A percentile compares a stretch with the other conserved stretches of the same genome.
phyloP scores from a whole-genome alignment of 1,140 invertebrate genomes.

The Trichonephila clavata region DNA sequence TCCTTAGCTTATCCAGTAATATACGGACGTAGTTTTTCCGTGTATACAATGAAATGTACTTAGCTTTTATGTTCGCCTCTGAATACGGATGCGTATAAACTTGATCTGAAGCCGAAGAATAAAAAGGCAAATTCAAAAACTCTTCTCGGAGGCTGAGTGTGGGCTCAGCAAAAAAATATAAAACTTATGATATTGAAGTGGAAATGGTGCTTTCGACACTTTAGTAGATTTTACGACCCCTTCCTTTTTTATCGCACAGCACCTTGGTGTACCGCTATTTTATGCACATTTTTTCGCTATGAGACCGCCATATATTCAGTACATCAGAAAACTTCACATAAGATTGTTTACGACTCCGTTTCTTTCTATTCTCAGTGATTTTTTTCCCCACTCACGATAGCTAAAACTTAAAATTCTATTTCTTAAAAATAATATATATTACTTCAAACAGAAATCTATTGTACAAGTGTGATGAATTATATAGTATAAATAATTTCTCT shows the following conservation, averaged over 20 bases:
- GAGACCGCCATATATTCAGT: constrained; percentile 26
- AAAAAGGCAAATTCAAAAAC: constrained; percentile 77
- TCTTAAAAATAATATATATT: no score
- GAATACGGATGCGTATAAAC: constrained; percentile 73
- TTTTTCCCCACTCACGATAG: neutral
- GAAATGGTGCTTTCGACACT: constrained; percentile 74
- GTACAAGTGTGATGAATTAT: no score
- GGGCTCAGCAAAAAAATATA: constrained; percentile 55
- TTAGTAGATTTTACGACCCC: constrained; percentile 72
- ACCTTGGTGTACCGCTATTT: constrained; percentile 49
- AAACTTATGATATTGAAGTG: constrained; percentile 75
- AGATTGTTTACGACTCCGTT: constrained; percentile 14
- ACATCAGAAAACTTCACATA: neutral
- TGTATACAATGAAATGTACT: constrained; percentile 77
- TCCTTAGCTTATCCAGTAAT: constrained; percentile 77
- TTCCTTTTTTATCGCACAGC: constrained; percentile 66
- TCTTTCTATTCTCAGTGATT: neutral
- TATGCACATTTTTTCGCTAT: constrained; percentile 71
- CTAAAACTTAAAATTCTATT: no score
- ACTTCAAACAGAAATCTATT: no score
- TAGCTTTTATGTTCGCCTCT: constrained; percentile 72
- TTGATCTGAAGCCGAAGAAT: constrained; percentile 71
- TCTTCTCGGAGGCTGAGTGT: neutral
- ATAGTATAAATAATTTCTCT: no score
- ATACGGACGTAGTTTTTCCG: constrained; percentile 71